Evolutionary conservation across 2,888 invertebrate genomes (phyloP), one percentile per base, ranked within the genome.

Genomic region (Calliopum simillimum): DNA sequence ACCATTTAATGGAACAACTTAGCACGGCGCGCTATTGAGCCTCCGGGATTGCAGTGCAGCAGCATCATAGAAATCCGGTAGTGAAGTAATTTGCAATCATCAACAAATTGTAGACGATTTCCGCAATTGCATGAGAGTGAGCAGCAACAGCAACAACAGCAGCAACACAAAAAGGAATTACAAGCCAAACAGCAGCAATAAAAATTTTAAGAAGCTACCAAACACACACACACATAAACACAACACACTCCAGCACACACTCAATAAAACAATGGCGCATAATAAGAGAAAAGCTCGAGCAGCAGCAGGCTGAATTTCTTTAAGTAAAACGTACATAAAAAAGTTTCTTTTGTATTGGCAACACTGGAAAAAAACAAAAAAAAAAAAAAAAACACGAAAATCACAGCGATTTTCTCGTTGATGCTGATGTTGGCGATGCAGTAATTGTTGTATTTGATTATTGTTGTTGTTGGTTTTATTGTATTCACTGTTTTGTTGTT

Each of bases 71-170:
- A 55, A 65, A 65, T 65, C 65, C 65, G 65, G 65, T 65, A 65
- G 65, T 65, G 44, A 68, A 70, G 71, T 74, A 72, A 73, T 73
- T 74, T 74, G 72, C 71, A 73, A 74, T 73, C 72, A 74, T 73
- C 74, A 73, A 69, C 73, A 73, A 73, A 71, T 74, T 70, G 71
- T 73, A 71, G 64, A 70, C 73, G 71, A 74, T 71, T 74, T 73
- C 70, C 71, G 64, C 64, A 70, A 70, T 70, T 70, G 70, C 68
- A 68, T 62, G 70, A 70, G 68, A 71, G 66, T 62, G 67, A 5
- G 14, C 46, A 46, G 47, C 46, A 47, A 47, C 62, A 19, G 43
- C 53, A 23, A 21, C 46, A 47, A 47, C 62, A 19, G n/a, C 44
- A 23, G 19, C 4, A 46, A 23, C n/a, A 23, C 12, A 14, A 6